A percentile compares a stretch with the other conserved stretches of the same genome.
phyloP scores from a whole-genome alignment of 2,888 invertebrate genomes.

The Eilema griseolum region DNA sequence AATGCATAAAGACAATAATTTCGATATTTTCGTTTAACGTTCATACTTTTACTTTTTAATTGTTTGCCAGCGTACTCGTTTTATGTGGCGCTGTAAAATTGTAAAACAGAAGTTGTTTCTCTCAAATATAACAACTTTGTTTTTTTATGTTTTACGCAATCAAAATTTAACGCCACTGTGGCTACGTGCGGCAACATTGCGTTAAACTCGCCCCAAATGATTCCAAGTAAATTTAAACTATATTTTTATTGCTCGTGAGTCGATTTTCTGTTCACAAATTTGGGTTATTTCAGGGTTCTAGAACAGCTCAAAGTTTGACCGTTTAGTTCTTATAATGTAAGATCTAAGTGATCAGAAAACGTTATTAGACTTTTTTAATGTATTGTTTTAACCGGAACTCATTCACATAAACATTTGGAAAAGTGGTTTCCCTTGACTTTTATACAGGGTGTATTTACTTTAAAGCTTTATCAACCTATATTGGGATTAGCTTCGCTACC shows the following conservation, averaged over 20 bases:
- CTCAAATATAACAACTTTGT: conserved; percentile 51
- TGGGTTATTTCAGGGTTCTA: conserved; percentile 23
- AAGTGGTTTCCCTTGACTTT: background rate
- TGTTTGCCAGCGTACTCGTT: conserved; percentile 45
- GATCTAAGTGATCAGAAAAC: conserved; percentile 34
- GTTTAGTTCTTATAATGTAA: conserved; percentile 37
- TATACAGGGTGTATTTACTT: background rate
- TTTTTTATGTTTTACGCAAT: conserved; percentile 53
- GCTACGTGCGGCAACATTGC: conserved; percentile 50
- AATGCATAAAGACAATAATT: conserved; percentile 10
- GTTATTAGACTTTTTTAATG: conserved; percentile 21
- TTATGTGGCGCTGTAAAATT: conserved; percentile 50
- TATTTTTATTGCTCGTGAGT: conserved; percentile 28
- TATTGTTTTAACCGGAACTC: conserved; percentile 18
- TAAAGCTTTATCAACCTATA: background rate
- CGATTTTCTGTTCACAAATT: conserved; percentile 24
- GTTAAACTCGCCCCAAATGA: conserved; percentile 27
- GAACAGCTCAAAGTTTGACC: conserved; percentile 37
- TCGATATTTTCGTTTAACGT: conserved; percentile 17
- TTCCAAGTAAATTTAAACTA: conserved; percentile 35
- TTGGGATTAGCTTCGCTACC: background rate
- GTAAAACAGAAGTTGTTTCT: conserved; percentile 52
- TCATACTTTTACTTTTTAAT: conserved; percentile 47
- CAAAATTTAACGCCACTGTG: conserved; percentile 54
- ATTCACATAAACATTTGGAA: background rate